Base-by-base conservation (phyloP, 2,797 vertebrate genomes). In the Rhynchotus rufescens region DNA sequence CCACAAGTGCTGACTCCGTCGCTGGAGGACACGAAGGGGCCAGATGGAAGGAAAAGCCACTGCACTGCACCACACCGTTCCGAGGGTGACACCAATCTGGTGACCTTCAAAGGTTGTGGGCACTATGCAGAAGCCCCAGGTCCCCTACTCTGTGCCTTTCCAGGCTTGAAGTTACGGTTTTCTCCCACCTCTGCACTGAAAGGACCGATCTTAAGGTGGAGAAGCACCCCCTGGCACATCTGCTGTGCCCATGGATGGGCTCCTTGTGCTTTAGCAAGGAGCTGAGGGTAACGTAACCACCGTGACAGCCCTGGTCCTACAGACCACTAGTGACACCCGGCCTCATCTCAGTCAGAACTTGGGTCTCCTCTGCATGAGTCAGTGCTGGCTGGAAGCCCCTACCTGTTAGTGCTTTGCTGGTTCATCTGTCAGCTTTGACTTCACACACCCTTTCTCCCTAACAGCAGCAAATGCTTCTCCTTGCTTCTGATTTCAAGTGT, bases 31-130 rank as follows among this genome's bases (percentile, higher is more conserved):
- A 36, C 67, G 60, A 78, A 91, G 54, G 54, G 69, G n/a, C 84
- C 96, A 94, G 88, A 89, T 89, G 95, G 93, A 88, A 88, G 91
- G 75, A 64, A 90, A 90, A 92, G 72, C 85, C 84, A 16, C 44
- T 32, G 44, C 89, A 2, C 6, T 0, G 12, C 69, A 61, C 11
- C 7, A 7, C 47, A 49, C 47, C 12, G 12, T 21, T 45, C 15
- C 0, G 1, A 71, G 47, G 32, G 38, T 32, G 45, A 54, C 22
- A 51, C 0, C 1, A 67, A 66, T n/a, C 71, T 34, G 26, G 67
- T 1, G 21, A 80, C 72, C 57, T 79, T 49, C 62, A 20, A 22
- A 49, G 10, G 44, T 22, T 34, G 34, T 34, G 61, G 62, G 56
- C 26, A 47, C 40, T 16, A 25, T 40, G 22, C 45, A 82, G 61